Percentiles rank a stretch among this genome's conserved stretches.
Evolutionary conservation across 1,140 invertebrate species (phyloP).

Genomic region (Ceratina calcarata): DNA sequence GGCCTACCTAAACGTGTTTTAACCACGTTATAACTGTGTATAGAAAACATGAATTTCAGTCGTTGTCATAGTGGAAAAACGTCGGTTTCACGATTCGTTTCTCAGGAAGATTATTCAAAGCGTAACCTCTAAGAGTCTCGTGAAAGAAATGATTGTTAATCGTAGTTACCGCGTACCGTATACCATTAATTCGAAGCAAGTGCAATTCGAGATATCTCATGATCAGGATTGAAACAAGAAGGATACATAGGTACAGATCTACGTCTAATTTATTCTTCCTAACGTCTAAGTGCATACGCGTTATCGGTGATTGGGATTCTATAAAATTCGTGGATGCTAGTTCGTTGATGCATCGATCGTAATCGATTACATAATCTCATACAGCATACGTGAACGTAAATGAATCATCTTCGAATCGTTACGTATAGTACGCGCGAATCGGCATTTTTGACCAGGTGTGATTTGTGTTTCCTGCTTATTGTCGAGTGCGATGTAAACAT

Average conservation of each 20-base stretch:
- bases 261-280: not conserved
- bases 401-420: conserved; percentile 19
- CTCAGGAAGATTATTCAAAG: not conserved
- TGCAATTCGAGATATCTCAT: conserved; percentile 2
- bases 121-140: not conserved
- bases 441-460: conserved; percentile 15
- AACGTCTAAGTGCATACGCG: not conserved
- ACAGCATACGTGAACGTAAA: not conserved
- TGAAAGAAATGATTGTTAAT: not conserved
- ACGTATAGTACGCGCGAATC: not conserved
- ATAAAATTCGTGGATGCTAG: not conserved
- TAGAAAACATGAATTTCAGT: conserved; percentile 8
- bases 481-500: conserved; percentile 4
- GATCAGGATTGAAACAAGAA: not conserved
- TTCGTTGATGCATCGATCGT: conserved; percentile 5
- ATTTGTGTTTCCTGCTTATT: conserved; percentile 25
- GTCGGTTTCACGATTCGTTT: conserved; percentile 25
- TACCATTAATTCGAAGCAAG: not conserved
- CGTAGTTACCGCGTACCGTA: too few species aligned
- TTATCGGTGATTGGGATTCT: not conserved
- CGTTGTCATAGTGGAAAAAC: not conserved
- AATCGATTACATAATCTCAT: conserved; percentile 36
- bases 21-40: not conserved
- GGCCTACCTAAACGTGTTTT: not conserved
- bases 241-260: not conserved